Conservation (phyloP, 2,113 vertebrate species). For the Charina bottae region DNA sequence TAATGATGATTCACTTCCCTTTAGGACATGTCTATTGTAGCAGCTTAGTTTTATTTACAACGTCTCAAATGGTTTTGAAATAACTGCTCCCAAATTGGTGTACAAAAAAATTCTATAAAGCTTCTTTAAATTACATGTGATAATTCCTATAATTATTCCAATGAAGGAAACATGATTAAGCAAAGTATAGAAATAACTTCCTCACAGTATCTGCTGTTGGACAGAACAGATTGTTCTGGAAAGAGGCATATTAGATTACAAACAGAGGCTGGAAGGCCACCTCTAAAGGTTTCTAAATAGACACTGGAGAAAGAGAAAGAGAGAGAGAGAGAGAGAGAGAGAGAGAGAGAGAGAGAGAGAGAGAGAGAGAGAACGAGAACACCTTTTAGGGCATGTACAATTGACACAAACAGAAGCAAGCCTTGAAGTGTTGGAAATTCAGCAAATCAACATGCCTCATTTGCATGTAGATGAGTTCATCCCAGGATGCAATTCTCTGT, state of each 20-base stretch:
- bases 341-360: background rate
- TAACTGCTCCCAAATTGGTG: background rate
- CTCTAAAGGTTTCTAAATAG: background rate
- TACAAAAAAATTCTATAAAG: background rate
- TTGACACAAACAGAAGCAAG: background rate
- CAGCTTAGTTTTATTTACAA: constrained; percentile 1
- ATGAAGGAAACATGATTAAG: background rate
- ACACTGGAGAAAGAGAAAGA: background rate
- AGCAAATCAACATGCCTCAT: too few relatives aligned
- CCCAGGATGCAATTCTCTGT: too few relatives aligned
- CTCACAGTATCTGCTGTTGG: background rate
- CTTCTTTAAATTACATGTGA: background rate
- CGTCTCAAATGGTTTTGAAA: background rate
- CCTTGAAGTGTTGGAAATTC: too few relatives aligned
- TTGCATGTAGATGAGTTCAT: too few relatives aligned
- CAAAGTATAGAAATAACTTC: background rate
- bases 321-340: background rate
- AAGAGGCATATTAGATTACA: background rate
- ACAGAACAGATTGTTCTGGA: background rate
- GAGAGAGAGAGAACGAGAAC: background rate
- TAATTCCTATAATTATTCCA: background rate
- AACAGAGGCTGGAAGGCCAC: background rate
- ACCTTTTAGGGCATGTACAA: background rate
- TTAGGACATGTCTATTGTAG: background rate
- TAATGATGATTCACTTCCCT: background rate